Evolutionary conservation across 2,113 vertebrate genomes (phyloP), one percentile per base, ranked within the genome.

Genomic region (Channa argus): DNA sequence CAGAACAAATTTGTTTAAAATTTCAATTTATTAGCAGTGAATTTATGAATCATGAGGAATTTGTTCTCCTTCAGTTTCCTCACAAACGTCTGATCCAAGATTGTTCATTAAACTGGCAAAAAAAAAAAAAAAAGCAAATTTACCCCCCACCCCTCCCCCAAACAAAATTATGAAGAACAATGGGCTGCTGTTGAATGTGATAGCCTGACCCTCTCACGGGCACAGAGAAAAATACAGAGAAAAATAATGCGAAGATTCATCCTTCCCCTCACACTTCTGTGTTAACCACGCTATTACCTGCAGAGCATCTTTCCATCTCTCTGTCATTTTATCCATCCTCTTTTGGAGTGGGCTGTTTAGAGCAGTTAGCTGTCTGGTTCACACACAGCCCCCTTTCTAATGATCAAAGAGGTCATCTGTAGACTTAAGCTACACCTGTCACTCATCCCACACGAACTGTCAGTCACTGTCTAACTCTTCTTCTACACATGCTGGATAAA

Each of bases 321-420:
- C 55, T 3, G 13, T 70, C 49, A 7, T 49, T 77, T 71, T 53
- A 45, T 79, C 82, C 53, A 75, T 84, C 77, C 62, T 52, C 63
- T 67, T 76, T 80, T 13, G 8, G 54, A 75, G 50, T 44, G 38
- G 60, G 44, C 70, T 63, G 65, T 67, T 88, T 77, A 63, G 76
- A 84, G 82, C 60, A 9, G 64, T 61, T 62, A 68, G 71, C 83
- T 85, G 86, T 85, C 87, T 73, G 71, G 34, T 82, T 89, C 83
- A 72, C 79, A 82, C 71, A 53, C 54, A 55, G 49, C 51, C 75
- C 7, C 66, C 60, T 72, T 77, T 80, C 79, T 88, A 86, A 86
- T 87, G 86, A 91, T 91, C 81, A 86, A 78, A 88, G 83, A 85
- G 89, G 86, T 91, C 90, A 85, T 74, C 89, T 86, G 77, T 84